These are phyloP conservation scores for Poecilus cupreus DNA, from an alignment of 2,888 invertebrate genomes.

Conservation along the genomic window DNA sequence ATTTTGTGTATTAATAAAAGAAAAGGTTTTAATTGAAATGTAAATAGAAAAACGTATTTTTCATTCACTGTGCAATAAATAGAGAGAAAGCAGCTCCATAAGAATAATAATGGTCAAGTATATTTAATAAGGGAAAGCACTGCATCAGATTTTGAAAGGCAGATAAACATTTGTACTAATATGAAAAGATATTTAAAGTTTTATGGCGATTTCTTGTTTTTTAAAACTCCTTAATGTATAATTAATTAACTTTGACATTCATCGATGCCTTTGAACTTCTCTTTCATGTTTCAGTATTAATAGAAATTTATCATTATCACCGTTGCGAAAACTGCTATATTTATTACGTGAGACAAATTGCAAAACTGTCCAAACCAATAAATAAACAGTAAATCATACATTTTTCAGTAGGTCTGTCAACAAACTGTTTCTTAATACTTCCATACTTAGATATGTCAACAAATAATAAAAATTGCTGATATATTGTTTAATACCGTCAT, in stretches of 20 bases:
- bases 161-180: constrained; percentile 7
- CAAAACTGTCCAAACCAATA: not conserved
- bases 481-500: not conserved
- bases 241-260: constrained; percentile 37
- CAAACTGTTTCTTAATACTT: not conserved
- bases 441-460: not conserved
- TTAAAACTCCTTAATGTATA: not conserved
- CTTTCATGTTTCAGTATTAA: not conserved
- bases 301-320: not conserved
- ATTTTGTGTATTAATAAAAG: too few relatives aligned
- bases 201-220: not conserved
- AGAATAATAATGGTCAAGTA: constrained; percentile 36
- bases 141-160: constrained; percentile 44
- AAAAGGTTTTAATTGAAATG: not conserved
- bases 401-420: constrained; percentile 2
- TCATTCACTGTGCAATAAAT: constrained; percentile 16
- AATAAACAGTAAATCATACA: constrained; percentile 3
- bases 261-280: constrained; percentile 21
- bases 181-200: not conserved
- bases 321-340: not conserved
- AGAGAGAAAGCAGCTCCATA: constrained; percentile 29
- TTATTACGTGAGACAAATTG: not conserved
- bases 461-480: not conserved
- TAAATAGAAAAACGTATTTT: not conserved
- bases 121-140: constrained; percentile 50